Evolutionary conservation across 1,140 invertebrate species (phyloP).

Genomic region (Zaprionus inermis): DNA sequence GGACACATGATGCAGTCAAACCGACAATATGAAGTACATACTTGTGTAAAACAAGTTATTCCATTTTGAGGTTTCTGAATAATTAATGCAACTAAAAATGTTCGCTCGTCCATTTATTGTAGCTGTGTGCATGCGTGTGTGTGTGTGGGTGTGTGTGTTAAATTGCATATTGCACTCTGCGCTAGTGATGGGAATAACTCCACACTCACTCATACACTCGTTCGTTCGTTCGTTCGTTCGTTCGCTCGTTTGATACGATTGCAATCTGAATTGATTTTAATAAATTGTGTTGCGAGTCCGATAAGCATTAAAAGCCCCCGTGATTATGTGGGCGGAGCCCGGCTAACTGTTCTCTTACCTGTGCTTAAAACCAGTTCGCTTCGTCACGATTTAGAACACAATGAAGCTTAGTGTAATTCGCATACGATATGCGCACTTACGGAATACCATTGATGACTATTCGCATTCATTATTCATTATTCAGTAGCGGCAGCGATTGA

Average conservation of each 20-base stretch:
- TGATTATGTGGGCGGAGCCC: conserved; percentile 4
- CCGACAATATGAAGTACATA: conserved; percentile 78
- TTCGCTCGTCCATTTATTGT: conserved; percentile 60
- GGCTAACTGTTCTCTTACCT: conserved; percentile 7
- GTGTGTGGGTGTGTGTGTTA: too few relatives aligned
- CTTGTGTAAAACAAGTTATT: conserved; percentile 77
- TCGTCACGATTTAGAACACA: not conserved
- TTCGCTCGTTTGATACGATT: conserved; percentile 3
- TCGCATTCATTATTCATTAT: conserved; percentile 8
- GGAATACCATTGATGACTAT: not conserved
- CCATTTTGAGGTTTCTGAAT: conserved; percentile 77
- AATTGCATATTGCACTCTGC: conserved; percentile 39
- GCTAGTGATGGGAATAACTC: conserved; percentile 8
- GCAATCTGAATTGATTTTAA: conserved; percentile 23
- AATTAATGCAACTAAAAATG: conserved; percentile 77
- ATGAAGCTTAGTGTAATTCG: conserved; percentile 2
- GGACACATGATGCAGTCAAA: conserved; percentile 68
- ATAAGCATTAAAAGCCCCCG: not conserved
- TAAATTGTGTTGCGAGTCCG: conserved; percentile 23
- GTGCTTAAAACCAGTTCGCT: conserved; percentile 5
- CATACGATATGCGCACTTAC: not conserved
- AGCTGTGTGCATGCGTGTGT: too few relatives aligned
- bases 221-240: not conserved
- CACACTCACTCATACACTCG: not conserved
- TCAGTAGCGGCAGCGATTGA: not conserved